Evolutionary conservation across 2,888 invertebrate genomes (phyloP), one percentile per base, ranked within the genome.

Genomic region (Serripes groenlandicus): DNA sequence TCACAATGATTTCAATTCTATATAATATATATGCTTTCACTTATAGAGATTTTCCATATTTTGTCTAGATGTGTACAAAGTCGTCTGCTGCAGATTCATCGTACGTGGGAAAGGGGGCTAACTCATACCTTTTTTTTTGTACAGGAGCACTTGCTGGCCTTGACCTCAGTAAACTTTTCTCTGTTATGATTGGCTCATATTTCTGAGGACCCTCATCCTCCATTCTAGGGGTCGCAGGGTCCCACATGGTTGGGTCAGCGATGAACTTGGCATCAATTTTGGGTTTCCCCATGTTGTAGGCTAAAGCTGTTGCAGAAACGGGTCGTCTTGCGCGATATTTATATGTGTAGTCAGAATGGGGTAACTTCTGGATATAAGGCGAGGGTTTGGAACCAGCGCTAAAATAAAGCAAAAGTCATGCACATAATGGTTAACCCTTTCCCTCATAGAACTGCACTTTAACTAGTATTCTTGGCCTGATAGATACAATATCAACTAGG

Each of bases 181-280:
- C 80, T 4, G 79, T 84, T 3, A 80, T 34, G 37, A 80, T 81
- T 23, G 76, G 60, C 42, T 75, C 73, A 60, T 76, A 81, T 62
- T 72, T 81, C 30, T 85, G 83, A 28, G 82, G 80, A 23, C 81
- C 75, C 49, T 85, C 85, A 28, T 86, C 84, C 21, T 73, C 75
- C 15, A 60, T 49, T 9, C 93, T 80, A 9, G 93, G 94, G n/a
- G 93, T 93, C 0, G 92, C 91, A 7, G 93, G 92, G 60, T 94
- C 94, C 92, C 93, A 94, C 56, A 92, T 54, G 72, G 73, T 90
- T 0, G 90, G 90, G 80, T 94, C 93, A 34, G 92, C 94, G 42
- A 94, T 94, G 82, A 93, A 94, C 78, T 92, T 93, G 56, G 93
- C 90, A 88, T 94, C 93, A 80, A 94, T 93, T 85, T 92, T 93